Percentiles rank a stretch among this genome's conserved stretches.
Evolutionary conservation across 2,797 vertebrate genomes (phyloP).

Genomic region (Chelmon rostratus): DNA sequence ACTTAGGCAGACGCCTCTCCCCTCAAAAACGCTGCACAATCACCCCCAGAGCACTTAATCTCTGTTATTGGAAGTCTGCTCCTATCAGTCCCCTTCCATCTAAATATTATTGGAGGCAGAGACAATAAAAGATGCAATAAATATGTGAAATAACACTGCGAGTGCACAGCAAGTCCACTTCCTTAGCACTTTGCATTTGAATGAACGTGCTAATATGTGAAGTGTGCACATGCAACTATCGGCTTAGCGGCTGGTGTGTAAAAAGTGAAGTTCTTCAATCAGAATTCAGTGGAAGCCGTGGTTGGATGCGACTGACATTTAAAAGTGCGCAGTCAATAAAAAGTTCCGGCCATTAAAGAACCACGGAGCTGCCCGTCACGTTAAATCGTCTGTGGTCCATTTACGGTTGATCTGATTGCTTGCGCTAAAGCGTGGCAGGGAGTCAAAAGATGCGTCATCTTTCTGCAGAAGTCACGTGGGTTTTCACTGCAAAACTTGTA

Average conservation of each 20-base stretch:
- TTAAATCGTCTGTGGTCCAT: slow-evolving; percentile 17
- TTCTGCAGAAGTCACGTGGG: slow-evolving; percentile 13
- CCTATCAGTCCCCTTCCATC: slow-evolving; percentile 79
- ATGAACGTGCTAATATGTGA: slow-evolving; percentile 45
- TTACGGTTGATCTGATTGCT: slow-evolving; percentile 36
- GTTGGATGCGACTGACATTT: not conserved
- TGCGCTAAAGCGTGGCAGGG: slow-evolving; percentile 9
- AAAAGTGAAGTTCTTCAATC: not conserved
- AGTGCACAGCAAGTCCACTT: slow-evolving; percentile 60
- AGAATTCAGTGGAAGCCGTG: not conserved
- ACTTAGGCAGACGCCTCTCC: slow-evolving; percentile 80
- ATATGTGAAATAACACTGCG: slow-evolving; percentile 75
- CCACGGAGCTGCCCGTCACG: not conserved
- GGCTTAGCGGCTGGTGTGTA: not conserved
- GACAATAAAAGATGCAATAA: slow-evolving; percentile 82
- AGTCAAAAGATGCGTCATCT: slow-evolving; percentile 49
- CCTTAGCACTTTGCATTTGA: slow-evolving; percentile 38
- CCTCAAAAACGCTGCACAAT: slow-evolving; percentile 71
- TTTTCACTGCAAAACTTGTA: slow-evolving; percentile 4
- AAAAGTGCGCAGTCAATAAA: not conserved
- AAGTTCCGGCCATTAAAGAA: slow-evolving; percentile 23
- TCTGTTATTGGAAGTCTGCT: slow-evolving; percentile 84
- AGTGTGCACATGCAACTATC: not conserved
- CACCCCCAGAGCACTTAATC: slow-evolving; percentile 81
- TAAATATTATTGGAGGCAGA: slow-evolving; percentile 84